phyloP scores from a whole-genome alignment of 1,140 invertebrate genomes.

The Dolichoris vasculosae region DNA sequence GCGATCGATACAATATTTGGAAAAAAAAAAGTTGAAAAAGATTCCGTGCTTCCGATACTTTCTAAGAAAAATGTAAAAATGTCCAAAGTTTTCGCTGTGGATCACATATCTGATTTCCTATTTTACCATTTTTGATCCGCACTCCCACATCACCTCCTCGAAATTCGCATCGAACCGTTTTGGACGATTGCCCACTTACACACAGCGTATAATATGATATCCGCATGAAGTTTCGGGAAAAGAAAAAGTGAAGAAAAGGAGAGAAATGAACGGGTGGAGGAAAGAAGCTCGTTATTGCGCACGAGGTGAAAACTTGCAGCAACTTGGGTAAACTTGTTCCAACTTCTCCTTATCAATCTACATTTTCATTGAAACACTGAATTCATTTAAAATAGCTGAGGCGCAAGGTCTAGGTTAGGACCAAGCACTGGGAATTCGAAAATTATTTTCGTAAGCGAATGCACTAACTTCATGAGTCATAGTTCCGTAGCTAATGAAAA shows the following conservation, averaged over 20 bases:
- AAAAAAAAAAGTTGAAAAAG: background rate
- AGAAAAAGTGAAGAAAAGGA: background rate
- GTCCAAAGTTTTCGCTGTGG: background rate
- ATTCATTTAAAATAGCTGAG: constrained; percentile 26
- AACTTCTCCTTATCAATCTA: constrained; percentile 48
- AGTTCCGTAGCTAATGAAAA: background rate
- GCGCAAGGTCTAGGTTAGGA: constrained; percentile 39
- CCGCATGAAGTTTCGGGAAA: background rate
- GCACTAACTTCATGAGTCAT: constrained; percentile 1
- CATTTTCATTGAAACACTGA: constrained; percentile 41
- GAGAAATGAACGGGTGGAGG: background rate
- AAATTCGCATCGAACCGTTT: constrained; percentile 38
- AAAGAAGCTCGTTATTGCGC: background rate
- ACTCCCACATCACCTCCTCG: background rate
- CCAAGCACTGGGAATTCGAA: background rate
- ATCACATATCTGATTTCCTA: background rate
- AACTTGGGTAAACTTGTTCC: constrained; percentile 47
- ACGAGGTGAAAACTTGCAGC: constrained; percentile 39
- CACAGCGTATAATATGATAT: background rate
- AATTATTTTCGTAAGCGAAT: constrained; percentile 5
- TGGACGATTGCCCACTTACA: constrained; percentile 23
- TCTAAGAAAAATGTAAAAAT: background rate
- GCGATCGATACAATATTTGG: background rate
- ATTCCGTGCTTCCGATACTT: background rate
- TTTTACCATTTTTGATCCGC: background rate